These are phyloP conservation scores for Nasonia oneida DNA, from an alignment of 2,888 invertebrate species.

Conservation along the genomic window DNA sequence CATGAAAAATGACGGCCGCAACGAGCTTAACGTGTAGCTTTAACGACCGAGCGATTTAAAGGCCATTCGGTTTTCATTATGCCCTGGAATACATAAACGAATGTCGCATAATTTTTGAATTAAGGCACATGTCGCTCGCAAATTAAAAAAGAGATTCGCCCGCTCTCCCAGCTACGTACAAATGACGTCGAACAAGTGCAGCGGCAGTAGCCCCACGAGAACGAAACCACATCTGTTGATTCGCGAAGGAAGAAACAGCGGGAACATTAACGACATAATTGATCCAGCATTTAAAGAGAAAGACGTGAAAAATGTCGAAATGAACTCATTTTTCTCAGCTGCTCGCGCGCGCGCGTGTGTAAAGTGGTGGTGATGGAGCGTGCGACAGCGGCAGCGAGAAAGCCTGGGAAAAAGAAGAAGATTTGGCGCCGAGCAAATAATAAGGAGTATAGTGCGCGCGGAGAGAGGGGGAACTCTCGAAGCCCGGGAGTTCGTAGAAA, in stretches of 20 bases:
- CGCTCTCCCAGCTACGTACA: not conserved
- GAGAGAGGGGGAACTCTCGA: slow-evolving; percentile 7
- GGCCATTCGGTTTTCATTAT: not conserved
- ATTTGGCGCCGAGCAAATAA: slow-evolving; percentile 64
- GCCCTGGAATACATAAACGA: not conserved
- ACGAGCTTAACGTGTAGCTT: not conserved
- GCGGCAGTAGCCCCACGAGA: not conserved
- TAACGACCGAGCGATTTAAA: not conserved
- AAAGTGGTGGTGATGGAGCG: slow-evolving; percentile 6
- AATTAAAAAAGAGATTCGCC: not conserved
- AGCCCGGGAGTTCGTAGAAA: slow-evolving; percentile 74
- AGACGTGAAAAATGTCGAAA: slow-evolving; percentile 60
- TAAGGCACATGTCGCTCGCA: not conserved
- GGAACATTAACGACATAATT: slow-evolving; percentile 52
- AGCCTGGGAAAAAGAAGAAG: slow-evolving; percentile 64
- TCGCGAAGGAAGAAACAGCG: not conserved
- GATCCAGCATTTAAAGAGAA: slow-evolving; percentile 41
- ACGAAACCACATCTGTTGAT: not conserved
- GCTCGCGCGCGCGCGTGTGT: slow-evolving; percentile 18
- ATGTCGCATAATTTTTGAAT: not conserved
- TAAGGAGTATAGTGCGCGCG: slow-evolving; percentile 20
- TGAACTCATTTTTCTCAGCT: slow-evolving; percentile 63
- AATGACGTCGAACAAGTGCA: not conserved
- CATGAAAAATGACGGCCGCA: not conserved
- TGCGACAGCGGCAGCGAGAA: slow-evolving; percentile 45